Conservation (phyloP, 2,797 vertebrate species). For the Taeniopygia guttata region DNA sequence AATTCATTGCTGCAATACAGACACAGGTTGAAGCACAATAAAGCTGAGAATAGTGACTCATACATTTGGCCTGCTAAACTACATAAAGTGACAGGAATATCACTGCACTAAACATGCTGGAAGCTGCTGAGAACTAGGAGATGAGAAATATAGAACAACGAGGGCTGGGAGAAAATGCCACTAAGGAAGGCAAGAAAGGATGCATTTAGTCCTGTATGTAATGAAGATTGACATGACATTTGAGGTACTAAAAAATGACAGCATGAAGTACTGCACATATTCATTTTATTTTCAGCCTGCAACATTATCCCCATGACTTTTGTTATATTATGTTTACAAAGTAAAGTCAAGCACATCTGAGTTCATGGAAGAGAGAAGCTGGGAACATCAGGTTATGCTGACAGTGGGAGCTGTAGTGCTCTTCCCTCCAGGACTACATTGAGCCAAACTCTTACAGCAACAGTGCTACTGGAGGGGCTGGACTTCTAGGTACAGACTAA, state of each 20-base stretch:
- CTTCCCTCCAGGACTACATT: neutral
- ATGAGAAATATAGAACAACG: neutral
- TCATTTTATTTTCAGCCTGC: neutral
- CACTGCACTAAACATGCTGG: neutral
- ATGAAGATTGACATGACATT: slow-evolving; percentile 21
- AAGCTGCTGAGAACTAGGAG: neutral
- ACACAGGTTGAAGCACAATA: neutral
- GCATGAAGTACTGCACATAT: neutral
- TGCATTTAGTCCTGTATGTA: neutral
- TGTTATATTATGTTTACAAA: slow-evolving; percentile 27
- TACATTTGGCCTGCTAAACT: neutral
- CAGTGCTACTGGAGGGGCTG: fast-evolving
- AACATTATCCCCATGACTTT: slow-evolving; percentile 7
- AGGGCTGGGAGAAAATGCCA: neutral
- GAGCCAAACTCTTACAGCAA: neutral
- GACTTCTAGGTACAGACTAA: neutral
- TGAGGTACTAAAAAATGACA: slow-evolving; percentile 17
- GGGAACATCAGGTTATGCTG: neutral
- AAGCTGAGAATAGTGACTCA: neutral
- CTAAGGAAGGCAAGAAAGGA: neutral
- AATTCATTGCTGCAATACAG: neutral
- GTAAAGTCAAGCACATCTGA: neutral
- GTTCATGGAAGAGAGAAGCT: neutral
- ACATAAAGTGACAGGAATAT: neutral
- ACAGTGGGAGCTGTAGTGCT: neutral